phyloP scores from a whole-genome alignment of 2,888 invertebrate genomes.

The Cataglyphis altisquamis region DNA sequence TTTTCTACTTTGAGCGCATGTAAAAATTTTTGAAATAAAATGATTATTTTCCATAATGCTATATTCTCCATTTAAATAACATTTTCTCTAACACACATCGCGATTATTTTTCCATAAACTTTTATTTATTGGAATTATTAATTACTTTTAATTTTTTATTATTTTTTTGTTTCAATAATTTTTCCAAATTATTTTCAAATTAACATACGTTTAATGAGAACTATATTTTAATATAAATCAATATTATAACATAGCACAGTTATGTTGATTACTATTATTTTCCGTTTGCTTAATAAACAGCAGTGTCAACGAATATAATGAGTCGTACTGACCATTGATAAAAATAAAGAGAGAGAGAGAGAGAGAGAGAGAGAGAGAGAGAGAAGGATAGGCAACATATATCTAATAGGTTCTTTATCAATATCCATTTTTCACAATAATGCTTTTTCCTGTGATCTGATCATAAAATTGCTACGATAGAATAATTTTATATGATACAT shows the following conservation, averaged over 20 bases:
- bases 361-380: no score
- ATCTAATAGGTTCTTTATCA: neutral
- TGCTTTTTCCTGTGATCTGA: neutral
- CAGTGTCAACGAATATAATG: neutral
- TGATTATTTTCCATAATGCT: conserved; percentile 3
- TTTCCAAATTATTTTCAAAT: neutral
- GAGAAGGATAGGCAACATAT: neutral
- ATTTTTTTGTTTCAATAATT: neutral
- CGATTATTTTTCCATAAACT: neutral
- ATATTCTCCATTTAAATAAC: neutral
- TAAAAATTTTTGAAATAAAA: conserved; percentile 24
- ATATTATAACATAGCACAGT: neutral
- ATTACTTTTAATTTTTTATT: neutral
- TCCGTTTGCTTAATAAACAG: neutral
- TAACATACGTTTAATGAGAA: neutral
- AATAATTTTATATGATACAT: neutral
- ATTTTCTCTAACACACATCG: neutral
- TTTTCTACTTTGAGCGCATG: neutral
- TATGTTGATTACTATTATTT: neutral
- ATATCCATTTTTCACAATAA: neutral
- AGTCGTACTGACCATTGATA: neutral
- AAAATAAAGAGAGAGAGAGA: no score
- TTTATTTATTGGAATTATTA: neutral
- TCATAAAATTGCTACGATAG: neutral
- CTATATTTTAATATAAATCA: neutral